phyloP scores from a whole-genome alignment of 2,888 invertebrate genomes.

The Andrena minutula region DNA sequence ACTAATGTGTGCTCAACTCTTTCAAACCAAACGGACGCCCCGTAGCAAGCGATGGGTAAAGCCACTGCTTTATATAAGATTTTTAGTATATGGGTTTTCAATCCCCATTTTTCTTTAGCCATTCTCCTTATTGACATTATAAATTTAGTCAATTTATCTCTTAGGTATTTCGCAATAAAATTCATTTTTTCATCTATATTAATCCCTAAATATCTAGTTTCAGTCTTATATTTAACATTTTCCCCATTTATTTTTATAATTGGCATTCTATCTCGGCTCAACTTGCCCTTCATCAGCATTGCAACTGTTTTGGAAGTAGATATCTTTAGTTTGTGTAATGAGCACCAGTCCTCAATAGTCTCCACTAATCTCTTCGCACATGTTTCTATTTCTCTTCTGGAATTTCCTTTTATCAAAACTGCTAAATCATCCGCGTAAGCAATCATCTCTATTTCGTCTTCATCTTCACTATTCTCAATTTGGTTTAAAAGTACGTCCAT shows the following conservation, averaged over 20 bases:
- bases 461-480: neutral
- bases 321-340: neutral
- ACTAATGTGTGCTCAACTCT: neutral
- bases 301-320: neutral
- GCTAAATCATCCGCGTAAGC: slow-evolving; percentile 20
- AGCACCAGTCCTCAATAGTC: neutral
- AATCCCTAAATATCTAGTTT: slow-evolving; percentile 26
- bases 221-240: neutral
- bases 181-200: slow-evolving; percentile 23
- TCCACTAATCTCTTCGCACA: neutral
- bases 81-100: slow-evolving; percentile 6
- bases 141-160: slow-evolving; percentile 12
- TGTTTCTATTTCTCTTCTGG: neutral
- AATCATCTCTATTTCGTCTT: neutral
- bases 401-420: neutral
- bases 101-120: slow-evolving; percentile 35
- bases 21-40: slow-evolving; percentile 13
- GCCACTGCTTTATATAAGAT: slow-evolving; percentile 23
- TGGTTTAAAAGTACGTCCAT: neutral
- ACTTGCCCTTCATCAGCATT: neutral
- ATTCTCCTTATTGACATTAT: slow-evolving; percentile 9
- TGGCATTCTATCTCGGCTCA: neutral
- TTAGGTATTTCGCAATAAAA: slow-evolving; percentile 2
- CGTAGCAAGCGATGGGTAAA: slow-evolving; percentile 30
- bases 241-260: neutral